A percentile compares a stretch with the other conserved stretches of the same genome.
Conservation (phyloP, 2,888 invertebrate genomes). For the Agrotis segetum region DNA sequence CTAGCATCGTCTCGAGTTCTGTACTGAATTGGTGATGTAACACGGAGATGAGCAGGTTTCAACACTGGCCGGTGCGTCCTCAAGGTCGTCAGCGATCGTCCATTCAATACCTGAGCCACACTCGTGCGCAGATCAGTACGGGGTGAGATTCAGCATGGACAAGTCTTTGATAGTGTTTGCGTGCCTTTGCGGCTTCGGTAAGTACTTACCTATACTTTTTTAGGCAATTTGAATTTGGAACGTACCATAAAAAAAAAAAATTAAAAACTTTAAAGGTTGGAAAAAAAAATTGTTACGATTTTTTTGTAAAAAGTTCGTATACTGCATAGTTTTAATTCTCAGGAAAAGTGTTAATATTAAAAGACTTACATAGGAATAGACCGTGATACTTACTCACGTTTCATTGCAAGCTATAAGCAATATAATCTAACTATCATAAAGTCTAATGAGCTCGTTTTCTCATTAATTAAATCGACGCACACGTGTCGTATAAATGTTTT, state of each 20-base stretch:
- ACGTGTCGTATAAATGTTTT: constrained; percentile 51
- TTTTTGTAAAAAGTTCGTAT: no score
- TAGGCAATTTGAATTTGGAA: neutral
- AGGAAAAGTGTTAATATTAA: neutral
- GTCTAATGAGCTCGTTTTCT: constrained; percentile 39
- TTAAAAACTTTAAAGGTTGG: neutral
- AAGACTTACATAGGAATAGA: neutral
- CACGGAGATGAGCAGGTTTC: constrained; percentile 80
- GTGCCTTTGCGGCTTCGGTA: constrained; percentile 83
- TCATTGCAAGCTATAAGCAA: constrained; percentile 12
- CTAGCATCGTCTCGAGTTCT: constrained; percentile 41
- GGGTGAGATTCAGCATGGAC: constrained; percentile 77
- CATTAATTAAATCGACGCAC: constrained; percentile 16
- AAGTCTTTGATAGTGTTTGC: constrained; percentile 81
- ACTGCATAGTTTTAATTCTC: neutral
- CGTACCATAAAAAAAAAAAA: neutral
- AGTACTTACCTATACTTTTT: constrained; percentile 65
- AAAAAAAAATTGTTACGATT: neutral
- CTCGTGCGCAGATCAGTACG: constrained; percentile 77
- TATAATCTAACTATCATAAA: constrained; percentile 42
- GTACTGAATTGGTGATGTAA: constrained; percentile 67
- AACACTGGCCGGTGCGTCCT: constrained; percentile 78
- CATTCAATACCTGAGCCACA: constrained; percentile 79
- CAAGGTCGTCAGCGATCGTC: constrained; percentile 80
- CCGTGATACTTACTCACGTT: constrained; percentile 14